A percentile compares a stretch with the other conserved stretches of the same genome.
Conservation (phyloP, 92 coral and sea anemone genomes). For the Zoanthus solanderi region DNA sequence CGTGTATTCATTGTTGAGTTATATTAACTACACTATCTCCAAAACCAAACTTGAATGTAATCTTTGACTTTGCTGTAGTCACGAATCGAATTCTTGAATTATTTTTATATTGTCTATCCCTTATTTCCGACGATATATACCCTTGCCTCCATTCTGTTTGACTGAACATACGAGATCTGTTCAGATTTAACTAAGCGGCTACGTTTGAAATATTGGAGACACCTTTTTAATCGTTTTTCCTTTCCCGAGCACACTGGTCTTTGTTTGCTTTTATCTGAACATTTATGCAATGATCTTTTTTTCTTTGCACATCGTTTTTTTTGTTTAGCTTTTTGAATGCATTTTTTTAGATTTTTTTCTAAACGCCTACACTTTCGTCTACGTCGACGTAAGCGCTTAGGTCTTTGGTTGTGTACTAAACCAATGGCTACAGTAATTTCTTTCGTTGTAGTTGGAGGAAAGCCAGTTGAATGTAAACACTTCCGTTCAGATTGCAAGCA, state of each 20-base stretch:
- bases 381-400: constrained; percentile 1
- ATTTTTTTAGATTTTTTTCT: background rate
- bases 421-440: background rate
- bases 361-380: constrained; percentile 3
- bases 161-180: no score
- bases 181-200: background rate
- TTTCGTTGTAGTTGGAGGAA: constrained; percentile 1
- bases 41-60: no score
- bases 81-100: no score
- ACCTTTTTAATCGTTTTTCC: background rate
- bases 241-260: background rate
- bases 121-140: no score
- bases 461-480: background rate
- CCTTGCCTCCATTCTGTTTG: no score
- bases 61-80: no score
- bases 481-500: background rate
- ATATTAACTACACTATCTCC: no score
- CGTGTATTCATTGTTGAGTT: no score
- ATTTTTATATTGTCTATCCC: no score
- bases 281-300: background rate
- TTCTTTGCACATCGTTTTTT: background rate
- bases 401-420: background rate
- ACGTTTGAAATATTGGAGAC: background rate
- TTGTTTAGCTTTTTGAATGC: background rate
- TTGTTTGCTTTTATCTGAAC: constrained; percentile 1